These are phyloP conservation scores for Pangasius krempfi DNA, from an alignment of 2,797 vertebrate species.

Conservation along the genomic window DNA sequence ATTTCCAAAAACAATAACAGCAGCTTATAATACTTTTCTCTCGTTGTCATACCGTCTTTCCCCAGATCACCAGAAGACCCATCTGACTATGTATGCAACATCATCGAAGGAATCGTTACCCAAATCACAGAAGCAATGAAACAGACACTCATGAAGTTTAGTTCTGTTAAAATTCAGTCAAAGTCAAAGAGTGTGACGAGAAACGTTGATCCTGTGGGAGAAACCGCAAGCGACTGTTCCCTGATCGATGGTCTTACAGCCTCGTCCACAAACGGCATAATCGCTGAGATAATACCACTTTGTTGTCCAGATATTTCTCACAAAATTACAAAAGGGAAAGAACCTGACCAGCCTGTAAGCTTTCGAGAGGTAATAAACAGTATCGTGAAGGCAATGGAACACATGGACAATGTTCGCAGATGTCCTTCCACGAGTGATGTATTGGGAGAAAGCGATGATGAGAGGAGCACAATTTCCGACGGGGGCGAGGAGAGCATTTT, in stretches of 20 bases:
- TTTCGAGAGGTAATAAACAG: neutral
- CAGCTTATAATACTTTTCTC: too few species aligned
- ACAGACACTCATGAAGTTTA: neutral
- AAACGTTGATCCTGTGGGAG: neutral
- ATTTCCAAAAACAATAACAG: too few species aligned
- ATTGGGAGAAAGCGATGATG: neutral
- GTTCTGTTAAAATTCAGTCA: neutral
- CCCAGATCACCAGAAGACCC: neutral
- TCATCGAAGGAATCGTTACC: neutral
- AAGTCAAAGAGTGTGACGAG: neutral
- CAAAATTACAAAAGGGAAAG: neutral
- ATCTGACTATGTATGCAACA: neutral
- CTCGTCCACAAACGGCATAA: neutral
- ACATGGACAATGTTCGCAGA: neutral
- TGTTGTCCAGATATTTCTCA: neutral
- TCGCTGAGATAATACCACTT: neutral
- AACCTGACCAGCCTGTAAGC: neutral
- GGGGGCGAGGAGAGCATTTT: neutral
- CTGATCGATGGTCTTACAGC: neutral
- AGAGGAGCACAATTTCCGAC: neutral
- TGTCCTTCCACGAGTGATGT: neutral
- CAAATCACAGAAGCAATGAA: neutral
- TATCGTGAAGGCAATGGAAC: neutral
- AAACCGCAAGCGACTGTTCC: neutral
- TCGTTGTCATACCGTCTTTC: neutral